Evolutionary conservation across 2,113 vertebrate species (phyloP), one percentile per base, ranked within the genome.

Genomic region (Nannospalax galili): DNA sequence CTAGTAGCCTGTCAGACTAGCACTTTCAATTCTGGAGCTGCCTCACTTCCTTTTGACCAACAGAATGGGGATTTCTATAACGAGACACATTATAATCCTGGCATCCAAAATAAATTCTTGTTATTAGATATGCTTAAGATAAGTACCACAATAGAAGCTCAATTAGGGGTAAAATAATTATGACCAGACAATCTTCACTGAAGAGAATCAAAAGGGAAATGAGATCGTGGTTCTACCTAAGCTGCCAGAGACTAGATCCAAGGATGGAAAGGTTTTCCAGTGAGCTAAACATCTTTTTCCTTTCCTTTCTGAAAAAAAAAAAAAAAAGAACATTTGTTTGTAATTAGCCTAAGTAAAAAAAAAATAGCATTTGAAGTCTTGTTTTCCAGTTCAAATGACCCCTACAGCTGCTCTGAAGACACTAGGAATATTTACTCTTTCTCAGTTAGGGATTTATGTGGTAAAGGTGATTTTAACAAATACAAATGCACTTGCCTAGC

Each of bases 351-450:
- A 95, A 0, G 1, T 96, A 94, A 96, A 97, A 95, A 97, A 95
- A 96, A 98, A 98, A 98, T 97, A 92, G 91, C 95, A 97, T 97
- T 69, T 97, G 96, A 98, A 98, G 65, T 95, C 93, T 94, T 97
- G 45, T 95, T 98, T 98, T 98, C 98, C 84, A 48, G 90, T 90
- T 97, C 91, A 56, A 96, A 92, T 98, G 98, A 98, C 96, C 97
- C 94, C 80, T 72, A 48, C 97, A 96, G 95, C 94, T 20, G 0
- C n/a, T 74, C 37, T 58, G 94, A 97, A 97, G 98, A 98, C 84
- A 98, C 86, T 96, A 97, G 90, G 87, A 97, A 95, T 40, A 95
- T 94, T 98, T 97, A 9, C 86, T 96, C 48, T 28, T 12, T 74
- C 67, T 92, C 97, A 40, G 60, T 96, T 95, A 89, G 19, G 45